Conservation (phyloP, 2,888 invertebrate species). For the Metellina segmentata region DNA sequence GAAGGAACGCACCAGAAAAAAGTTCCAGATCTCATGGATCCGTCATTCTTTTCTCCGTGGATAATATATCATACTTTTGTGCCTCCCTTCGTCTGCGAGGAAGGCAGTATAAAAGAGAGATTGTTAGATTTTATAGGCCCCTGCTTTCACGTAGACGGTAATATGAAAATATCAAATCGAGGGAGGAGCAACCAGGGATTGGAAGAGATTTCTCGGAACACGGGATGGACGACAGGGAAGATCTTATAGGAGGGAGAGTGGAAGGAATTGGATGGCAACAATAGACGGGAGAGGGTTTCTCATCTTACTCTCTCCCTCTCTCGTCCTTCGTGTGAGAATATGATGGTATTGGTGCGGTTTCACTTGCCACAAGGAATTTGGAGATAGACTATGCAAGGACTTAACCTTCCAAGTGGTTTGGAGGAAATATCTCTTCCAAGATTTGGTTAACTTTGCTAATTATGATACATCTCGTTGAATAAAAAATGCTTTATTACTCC, state of each 20-base stretch:
- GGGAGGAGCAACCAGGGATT: not conserved
- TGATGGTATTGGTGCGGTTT: no score
- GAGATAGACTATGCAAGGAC: no score
- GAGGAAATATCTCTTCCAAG: no score
- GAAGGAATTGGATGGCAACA: not conserved
- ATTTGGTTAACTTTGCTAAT: no score
- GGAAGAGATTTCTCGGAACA: not conserved
- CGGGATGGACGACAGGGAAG: not conserved
- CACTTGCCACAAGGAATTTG: no score
- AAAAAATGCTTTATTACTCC: no score
- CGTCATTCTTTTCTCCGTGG: not conserved
- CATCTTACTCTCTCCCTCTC: no score
- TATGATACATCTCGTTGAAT: no score
- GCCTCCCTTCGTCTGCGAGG: not conserved
- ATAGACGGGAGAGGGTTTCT: no score
- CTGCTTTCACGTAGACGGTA: not conserved
- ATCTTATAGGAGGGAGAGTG: not conserved
- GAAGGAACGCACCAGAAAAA: not conserved
- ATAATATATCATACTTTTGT: conserved; percentile 15
- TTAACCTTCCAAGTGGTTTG: no score
- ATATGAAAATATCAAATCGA: not conserved
- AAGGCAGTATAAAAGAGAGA: not conserved
- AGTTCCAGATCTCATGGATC: not conserved
- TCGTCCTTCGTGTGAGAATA: no score
- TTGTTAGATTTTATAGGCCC: conserved; percentile 8